A percentile compares a stretch with the other conserved stretches of the same genome.
Conservation (phyloP, 2,888 invertebrate species). For the Copidosoma aretas region DNA sequence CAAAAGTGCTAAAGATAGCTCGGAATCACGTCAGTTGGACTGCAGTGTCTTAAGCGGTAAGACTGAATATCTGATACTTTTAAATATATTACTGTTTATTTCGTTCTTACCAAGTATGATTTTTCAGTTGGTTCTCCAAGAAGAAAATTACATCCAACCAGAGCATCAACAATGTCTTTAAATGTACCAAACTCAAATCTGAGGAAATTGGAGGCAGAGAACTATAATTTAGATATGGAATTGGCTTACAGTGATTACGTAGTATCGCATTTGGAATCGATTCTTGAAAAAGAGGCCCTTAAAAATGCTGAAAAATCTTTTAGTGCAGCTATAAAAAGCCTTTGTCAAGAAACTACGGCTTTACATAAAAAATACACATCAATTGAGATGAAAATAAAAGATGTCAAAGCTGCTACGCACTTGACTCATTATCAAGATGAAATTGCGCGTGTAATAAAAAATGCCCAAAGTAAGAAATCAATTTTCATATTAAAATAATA, state of each 20-base stretch:
- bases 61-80: conserved; percentile 7
- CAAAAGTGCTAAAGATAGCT: conserved; percentile 26
- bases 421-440: conserved; percentile 24
- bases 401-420: conserved; percentile 19
- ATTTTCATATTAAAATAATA: conserved; percentile 3
- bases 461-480: conserved; percentile 12
- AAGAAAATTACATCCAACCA: conserved; percentile 25
- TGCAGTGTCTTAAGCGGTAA: conserved; percentile 13
- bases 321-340: conserved; percentile 24
- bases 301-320: conserved; percentile 26
- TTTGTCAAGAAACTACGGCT: conserved; percentile 25
- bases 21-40: conserved; percentile 21
- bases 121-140: conserved; percentile 29
- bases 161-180: conserved; percentile 19
- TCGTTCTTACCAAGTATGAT: conserved; percentile 27
- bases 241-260: conserved; percentile 29
- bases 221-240: conserved; percentile 38
- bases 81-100: conserved; percentile 9
- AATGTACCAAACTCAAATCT: conserved; percentile 17
- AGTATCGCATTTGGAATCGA: conserved; percentile 25
- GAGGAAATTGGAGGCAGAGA: conserved; percentile 36
- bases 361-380: conserved; percentile 23
- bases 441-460: conserved; percentile 3
- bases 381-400: conserved; percentile 26
- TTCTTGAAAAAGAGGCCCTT: conserved; percentile 31